A percentile compares a stretch with the other conserved stretches of the same genome.
phyloP scores from a whole-genome alignment of 2,113 vertebrate genomes.

The Forbesichthys agassizii region DNA sequence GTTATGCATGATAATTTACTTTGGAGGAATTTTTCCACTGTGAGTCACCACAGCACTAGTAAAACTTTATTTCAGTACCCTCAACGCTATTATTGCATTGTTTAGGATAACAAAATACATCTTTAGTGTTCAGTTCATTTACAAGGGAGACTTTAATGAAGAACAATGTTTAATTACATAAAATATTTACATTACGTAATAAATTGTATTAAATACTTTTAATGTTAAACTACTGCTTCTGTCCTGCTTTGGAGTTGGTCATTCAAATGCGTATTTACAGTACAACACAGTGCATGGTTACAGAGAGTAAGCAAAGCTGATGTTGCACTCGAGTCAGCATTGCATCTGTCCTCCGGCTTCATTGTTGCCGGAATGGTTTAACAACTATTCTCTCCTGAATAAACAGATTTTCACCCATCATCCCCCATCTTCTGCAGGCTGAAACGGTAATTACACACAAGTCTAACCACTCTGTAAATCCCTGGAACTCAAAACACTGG shows the following conservation, averaged over 20 bases:
- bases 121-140: not conserved
- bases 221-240: not conserved
- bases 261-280: not conserved
- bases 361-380: not conserved
- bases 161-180: too few species aligned
- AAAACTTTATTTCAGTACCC: not conserved
- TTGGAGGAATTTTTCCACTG: slow-evolving; percentile 18
- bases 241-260: not conserved
- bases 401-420: slow-evolving; percentile 13
- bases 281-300: not conserved
- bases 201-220: too few species aligned
- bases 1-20: slow-evolving; percentile 2
- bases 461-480: slow-evolving; percentile 10
- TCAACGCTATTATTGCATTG: not conserved
- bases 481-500: slow-evolving; percentile 2
- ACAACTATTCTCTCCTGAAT: not conserved
- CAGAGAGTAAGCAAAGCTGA: too few species aligned
- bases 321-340: not conserved
- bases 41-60: not conserved
- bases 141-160: too few species aligned
- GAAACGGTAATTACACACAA: slow-evolving; percentile 6
- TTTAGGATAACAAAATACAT: not conserved
- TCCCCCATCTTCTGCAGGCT: not conserved
- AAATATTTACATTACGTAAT: too few species aligned
- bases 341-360: not conserved